Base-by-base conservation (phyloP, 2,113 vertebrate genomes). In the Seriola aureovittata region DNA sequence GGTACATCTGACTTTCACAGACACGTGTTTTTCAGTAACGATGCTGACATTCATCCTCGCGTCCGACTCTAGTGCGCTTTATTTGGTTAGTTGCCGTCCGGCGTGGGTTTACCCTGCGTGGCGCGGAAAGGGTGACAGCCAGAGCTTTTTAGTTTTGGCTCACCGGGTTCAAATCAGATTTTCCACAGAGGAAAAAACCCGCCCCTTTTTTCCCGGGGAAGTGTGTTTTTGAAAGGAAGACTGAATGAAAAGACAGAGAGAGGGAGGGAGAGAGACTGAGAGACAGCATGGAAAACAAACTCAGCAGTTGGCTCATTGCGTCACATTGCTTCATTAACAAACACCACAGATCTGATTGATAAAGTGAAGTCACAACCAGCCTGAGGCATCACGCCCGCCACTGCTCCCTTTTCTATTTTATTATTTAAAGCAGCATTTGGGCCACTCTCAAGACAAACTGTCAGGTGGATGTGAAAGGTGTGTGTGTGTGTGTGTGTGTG, bases 131-230 rank as follows among this genome's bases (percentile, higher is more conserved):
- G 75, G 70, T 89, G 89, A 91, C 90, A 81, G 75, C 29, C 71
- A 19, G 71, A 87, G 90, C 60, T 90, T 89, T 85, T 84, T 70
- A 74, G 60, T 84, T 91, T 80, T 75, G 87, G 85, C 88, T 90
- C 82, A 70, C 57, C 59, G 78, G 78, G 76, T 77, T 90, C 88
- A 93, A 93, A 95, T 95, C 95, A 95, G 85, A 95, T 94, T 96
- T 96, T 96, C 95, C 95, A 95, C 88, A 92, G 85, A 93, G 93
- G 93, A 91, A 94, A 29, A 75, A 95, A 87, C 85, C 87, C 92
- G 80, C 91, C 93, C 92, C 90, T 64, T 78, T 91, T 92, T 91
- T 87, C 93, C 88, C 81, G 81, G 81, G 74, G 71, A 85, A 89
- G 87, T 74, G 82, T 95, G 91, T 94, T 93, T 94, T 91, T 90